These are phyloP conservation scores for Lepidostoma basale DNA, from an alignment of 1,140 invertebrate species.

Conservation along the genomic window DNA sequence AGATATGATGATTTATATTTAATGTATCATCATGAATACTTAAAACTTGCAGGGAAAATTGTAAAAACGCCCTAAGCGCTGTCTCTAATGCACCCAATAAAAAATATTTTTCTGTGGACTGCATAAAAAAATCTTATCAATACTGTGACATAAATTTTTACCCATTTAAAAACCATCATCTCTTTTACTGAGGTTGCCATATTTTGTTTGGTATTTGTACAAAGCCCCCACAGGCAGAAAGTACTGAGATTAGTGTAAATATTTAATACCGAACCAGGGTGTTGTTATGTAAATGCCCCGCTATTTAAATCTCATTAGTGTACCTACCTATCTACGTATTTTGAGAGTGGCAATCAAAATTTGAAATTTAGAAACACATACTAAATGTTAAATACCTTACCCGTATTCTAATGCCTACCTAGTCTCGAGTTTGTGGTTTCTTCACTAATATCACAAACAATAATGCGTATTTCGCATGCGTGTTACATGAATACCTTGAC, in stretches of 20 bases:
- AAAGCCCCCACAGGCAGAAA: not conserved
- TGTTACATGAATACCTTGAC: too few relatives aligned
- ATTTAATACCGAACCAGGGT: conserved; percentile 22
- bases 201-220: too few relatives aligned
- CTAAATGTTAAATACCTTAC: not conserved
- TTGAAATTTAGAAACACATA: not conserved
- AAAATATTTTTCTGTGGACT: too few relatives aligned
- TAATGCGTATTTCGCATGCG: conserved; percentile 1
- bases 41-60: not conserved
- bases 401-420: too few relatives aligned
- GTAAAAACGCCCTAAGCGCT: not conserved
- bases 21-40: not conserved
- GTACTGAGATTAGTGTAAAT: conserved; percentile 31
- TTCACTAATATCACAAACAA: too few relatives aligned
- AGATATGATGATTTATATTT: conserved; percentile 16
- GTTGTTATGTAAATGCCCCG: conserved; percentile 42
- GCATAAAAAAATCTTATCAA: too few relatives aligned
- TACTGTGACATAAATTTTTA: too few relatives aligned
- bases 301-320: conserved; percentile 42
- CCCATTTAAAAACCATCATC: too few relatives aligned
- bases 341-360: conserved; percentile 13
- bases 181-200: too few relatives aligned
- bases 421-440: too few relatives aligned
- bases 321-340: not conserved
- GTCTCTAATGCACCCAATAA: too few relatives aligned